Conservation (phyloP, 2,113 vertebrate genomes). For the Lagopus muta region DNA sequence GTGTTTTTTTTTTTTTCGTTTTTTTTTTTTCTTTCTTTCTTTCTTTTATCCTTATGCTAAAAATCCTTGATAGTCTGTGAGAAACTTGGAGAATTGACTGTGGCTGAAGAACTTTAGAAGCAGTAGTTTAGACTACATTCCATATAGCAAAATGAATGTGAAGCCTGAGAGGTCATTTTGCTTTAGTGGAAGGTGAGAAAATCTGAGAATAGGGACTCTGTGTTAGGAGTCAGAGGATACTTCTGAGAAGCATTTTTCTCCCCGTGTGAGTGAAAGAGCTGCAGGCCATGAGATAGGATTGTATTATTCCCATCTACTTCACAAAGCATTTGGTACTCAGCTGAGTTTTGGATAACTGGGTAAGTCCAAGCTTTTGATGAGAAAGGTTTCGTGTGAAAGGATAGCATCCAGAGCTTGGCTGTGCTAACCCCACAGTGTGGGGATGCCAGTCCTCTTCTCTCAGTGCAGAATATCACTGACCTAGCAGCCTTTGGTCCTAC, state of each 20-base stretch:
- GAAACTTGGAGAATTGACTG: not conserved
- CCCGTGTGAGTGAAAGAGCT: not conserved
- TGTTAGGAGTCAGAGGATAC: not conserved
- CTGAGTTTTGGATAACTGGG: not conserved
- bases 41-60: not conserved
- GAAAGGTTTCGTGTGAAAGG: not conserved
- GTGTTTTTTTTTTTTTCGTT: not conserved
- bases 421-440: not conserved
- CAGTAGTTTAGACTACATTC: not conserved
- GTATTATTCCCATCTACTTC: not conserved
- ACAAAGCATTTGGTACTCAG: not conserved
- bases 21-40: not conserved
- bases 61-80: not conserved
- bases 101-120: not conserved
- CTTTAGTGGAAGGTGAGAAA: not conserved
- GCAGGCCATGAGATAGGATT: not conserved
- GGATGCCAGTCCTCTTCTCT: not conserved
- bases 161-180: not conserved
- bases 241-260: not conserved
- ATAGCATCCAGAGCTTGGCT: not conserved
- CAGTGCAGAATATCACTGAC: accelerated
- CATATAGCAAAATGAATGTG: not conserved
- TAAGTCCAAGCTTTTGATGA: not conserved
- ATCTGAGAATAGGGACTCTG: not conserved
- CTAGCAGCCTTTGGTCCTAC: not conserved